Percentiles rank a stretch among this genome's conserved stretches.
Evolutionary conservation across 2,113 vertebrate genomes (phyloP).

Genomic region (Serinus canaria): DNA sequence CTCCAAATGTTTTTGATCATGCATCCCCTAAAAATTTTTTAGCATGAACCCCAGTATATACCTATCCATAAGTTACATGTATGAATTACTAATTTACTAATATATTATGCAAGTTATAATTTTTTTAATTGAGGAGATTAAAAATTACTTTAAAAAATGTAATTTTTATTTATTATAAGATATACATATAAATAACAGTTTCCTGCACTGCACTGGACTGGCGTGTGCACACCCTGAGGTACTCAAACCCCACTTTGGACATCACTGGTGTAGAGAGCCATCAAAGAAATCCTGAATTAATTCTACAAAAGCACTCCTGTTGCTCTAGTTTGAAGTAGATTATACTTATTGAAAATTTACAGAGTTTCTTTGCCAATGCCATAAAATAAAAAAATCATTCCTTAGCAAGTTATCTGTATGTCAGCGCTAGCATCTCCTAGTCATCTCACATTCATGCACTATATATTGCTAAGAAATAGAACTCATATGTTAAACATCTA

Average conservation of each 20-base stretch:
- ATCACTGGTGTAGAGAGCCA: background rate
- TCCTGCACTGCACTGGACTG: background rate
- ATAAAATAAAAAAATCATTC: background rate
- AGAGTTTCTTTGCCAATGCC: background rate
- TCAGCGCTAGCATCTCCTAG: background rate
- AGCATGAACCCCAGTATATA: background rate
- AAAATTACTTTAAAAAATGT: background rate
- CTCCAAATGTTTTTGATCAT: background rate
- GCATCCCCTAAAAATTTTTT: background rate
- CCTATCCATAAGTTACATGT: background rate
- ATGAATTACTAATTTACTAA: background rate
- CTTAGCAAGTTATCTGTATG: background rate
- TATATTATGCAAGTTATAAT: background rate
- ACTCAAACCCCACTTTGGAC: background rate
- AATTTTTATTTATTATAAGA: background rate
- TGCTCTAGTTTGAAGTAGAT: background rate
- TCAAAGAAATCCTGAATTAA: background rate
- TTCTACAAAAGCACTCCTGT: background rate
- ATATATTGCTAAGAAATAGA: background rate
- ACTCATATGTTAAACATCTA: background rate
- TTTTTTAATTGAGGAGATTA: background rate
- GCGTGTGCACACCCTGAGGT: fast-evolving
- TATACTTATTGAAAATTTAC: background rate
- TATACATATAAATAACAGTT: background rate
- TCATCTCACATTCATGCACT: background rate